Conservation (phyloP, 1,140 invertebrate genomes). For the Drosophila malerkotliana region DNA sequence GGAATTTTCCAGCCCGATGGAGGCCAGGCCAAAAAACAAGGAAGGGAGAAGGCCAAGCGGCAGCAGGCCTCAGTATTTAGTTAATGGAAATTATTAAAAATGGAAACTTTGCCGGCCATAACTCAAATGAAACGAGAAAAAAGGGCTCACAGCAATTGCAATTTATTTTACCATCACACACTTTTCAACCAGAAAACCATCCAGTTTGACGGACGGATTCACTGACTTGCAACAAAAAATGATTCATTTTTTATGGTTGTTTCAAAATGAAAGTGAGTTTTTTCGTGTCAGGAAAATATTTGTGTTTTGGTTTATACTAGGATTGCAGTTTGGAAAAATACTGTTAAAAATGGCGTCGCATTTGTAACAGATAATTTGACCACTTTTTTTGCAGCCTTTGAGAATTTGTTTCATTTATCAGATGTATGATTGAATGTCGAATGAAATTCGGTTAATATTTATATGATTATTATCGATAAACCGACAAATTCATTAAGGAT, state of each 20-base stretch:
- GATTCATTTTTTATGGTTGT: slow-evolving; percentile 34
- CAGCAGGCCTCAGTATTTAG: slow-evolving; percentile 51
- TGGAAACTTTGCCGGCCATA: slow-evolving; percentile 34
- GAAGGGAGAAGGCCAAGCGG: slow-evolving; percentile 20
- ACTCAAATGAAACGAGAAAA: slow-evolving; percentile 9
- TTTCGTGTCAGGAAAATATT: slow-evolving; percentile 22
- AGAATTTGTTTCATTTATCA: not conserved
- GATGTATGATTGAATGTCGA: not conserved
- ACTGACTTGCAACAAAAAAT: slow-evolving; percentile 46
- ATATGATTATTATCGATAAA: too few relatives aligned
- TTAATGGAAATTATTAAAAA: slow-evolving; percentile 74
- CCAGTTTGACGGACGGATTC: slow-evolving; percentile 25
- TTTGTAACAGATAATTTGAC: not conserved
- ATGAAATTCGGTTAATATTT: too few relatives aligned
- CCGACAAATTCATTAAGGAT: too few relatives aligned
- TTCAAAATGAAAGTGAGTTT: slow-evolving; percentile 23
- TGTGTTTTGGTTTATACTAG: slow-evolving; percentile 10
- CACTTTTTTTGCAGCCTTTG: not conserved
- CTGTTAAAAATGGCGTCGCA: not conserved
- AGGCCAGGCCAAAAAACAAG: slow-evolving; percentile 26
- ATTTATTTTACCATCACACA: slow-evolving; percentile 18
- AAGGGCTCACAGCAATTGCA: slow-evolving; percentile 23
- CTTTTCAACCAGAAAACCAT: slow-evolving; percentile 1
- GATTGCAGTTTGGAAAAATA: not conserved
- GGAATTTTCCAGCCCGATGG: slow-evolving; percentile 17